Conservation (phyloP, 1,140 invertebrate genomes). For the Megathymus violae region DNA sequence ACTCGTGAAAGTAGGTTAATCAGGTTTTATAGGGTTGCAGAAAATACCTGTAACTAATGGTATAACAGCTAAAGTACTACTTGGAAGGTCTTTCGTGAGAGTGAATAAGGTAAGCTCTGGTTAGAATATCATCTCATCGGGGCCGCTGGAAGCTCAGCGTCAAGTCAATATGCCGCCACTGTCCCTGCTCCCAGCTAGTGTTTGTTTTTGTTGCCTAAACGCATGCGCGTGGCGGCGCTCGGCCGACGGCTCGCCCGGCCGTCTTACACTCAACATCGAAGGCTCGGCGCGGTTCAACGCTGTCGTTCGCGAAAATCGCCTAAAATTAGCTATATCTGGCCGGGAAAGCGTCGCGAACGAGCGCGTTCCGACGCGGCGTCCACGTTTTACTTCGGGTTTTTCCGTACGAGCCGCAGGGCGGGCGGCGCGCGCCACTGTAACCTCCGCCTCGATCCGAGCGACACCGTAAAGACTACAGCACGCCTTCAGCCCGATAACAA, state of each 20-base stretch:
- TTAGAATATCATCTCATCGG: not conserved
- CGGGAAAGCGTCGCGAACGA: conserved; percentile 48
- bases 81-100: not conserved
- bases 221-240: conserved; percentile 49
- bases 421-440: conserved; percentile 69
- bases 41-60: no score
- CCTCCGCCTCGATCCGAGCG: conserved; percentile 53
- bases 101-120: conserved; percentile 2
- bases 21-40: not conserved
- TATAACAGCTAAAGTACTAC: no score
- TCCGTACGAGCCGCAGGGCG: conserved; percentile 62
- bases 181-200: conserved; percentile 21
- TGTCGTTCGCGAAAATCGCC: conserved; percentile 53
- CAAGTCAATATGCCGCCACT: conserved; percentile 50
- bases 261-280: conserved; percentile 46
- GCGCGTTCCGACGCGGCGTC: conserved; percentile 35
- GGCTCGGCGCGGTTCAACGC: conserved; percentile 47
- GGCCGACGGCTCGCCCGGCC: conserved; percentile 34
- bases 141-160: conserved; percentile 25
- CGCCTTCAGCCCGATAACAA: conserved; percentile 41
- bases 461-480: conserved; percentile 46
- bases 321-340: conserved; percentile 55
- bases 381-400: conserved; percentile 47
- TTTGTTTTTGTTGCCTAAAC: conserved; percentile 48
- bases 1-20: conserved; percentile 14